Percentiles rank a stretch among this genome's conserved stretches.
These are phyloP conservation scores for Dendroctonus ponderosae DNA, from an alignment of 1,140 invertebrate species.

Conservation along the genomic window DNA sequence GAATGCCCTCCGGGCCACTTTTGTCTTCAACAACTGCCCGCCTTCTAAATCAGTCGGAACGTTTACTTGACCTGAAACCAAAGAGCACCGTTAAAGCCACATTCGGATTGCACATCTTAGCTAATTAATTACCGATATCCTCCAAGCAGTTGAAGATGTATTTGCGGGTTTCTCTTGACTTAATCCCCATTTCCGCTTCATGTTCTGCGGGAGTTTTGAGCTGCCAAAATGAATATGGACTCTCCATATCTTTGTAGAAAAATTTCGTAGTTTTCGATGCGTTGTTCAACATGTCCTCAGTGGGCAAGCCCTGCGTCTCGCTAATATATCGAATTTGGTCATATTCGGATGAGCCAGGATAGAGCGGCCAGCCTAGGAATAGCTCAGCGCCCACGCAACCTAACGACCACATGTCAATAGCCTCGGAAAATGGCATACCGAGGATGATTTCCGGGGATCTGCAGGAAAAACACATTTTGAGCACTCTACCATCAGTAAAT, in stretches of 20 bases:
- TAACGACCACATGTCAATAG: conserved; percentile 99
- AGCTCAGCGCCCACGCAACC: conserved; percentile 99
- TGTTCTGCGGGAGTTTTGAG: conserved; percentile 98
- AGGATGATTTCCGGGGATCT: conserved; percentile 98
- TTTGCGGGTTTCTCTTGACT: conserved; percentile 98
- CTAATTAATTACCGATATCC: conserved; percentile 73
- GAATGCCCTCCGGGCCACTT: conserved; percentile 92
- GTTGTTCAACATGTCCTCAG: conserved; percentile 98
- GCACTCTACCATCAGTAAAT: too few species aligned
- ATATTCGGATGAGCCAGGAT: conserved; percentile 99
- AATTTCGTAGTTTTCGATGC: conserved; percentile 98
- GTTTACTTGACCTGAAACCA: conserved; percentile 75
- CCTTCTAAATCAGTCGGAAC: conserved; percentile 96
- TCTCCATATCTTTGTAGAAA: conserved; percentile 95
- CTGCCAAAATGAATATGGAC: conserved; percentile 96
- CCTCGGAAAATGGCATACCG: conserved; percentile 97
- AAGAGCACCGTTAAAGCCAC: too few species aligned
- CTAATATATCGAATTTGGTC: conserved; percentile 94
- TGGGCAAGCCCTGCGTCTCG: conserved; percentile 84
- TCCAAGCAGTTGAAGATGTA: conserved; percentile 99
- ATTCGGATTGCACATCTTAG: too few species aligned
- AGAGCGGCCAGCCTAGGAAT: conserved; percentile 99
- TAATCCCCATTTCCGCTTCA: conserved; percentile 95
- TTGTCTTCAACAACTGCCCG: conserved; percentile 91
- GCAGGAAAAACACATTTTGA: not conserved